Conservation (phyloP, 2,797 vertebrate species). For the Sciurus carolinensis region DNA sequence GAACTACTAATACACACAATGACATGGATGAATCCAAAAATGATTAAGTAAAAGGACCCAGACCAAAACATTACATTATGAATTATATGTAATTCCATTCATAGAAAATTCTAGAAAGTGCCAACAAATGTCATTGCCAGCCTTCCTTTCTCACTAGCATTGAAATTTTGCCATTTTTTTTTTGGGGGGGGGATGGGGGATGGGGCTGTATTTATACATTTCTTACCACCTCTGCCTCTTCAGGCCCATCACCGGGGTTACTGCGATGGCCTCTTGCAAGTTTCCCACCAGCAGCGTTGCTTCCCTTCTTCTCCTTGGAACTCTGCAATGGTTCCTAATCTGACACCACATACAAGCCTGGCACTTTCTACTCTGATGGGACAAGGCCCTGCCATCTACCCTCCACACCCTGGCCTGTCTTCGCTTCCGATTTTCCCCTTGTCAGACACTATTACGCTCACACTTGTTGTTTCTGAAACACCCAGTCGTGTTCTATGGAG, state of each 20-base stretch:
- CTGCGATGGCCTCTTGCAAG: background rate
- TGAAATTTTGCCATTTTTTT: background rate
- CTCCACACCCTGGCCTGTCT: background rate
- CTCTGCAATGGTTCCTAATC: background rate
- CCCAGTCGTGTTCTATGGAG: background rate
- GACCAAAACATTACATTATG: background rate
- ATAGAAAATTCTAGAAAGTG: background rate
- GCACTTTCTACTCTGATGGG: background rate
- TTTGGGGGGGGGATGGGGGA: background rate
- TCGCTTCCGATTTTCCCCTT: background rate
- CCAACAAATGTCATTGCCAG: background rate
- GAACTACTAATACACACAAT: background rate
- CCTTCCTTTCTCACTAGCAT: background rate
- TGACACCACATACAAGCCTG: background rate
- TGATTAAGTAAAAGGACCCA: background rate
- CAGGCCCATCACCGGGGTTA: background rate
- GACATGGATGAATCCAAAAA: background rate
- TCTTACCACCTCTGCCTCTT: background rate
- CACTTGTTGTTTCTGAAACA: conserved; percentile 1
- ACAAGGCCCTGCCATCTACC: background rate
- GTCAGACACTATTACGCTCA: background rate
- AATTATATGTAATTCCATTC: background rate
- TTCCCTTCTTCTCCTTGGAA: background rate
- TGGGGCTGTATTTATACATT: no score
- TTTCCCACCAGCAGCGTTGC: background rate